phyloP scores from a whole-genome alignment of 2,113 vertebrate species.

The Tychaedon coryphoeus region DNA sequence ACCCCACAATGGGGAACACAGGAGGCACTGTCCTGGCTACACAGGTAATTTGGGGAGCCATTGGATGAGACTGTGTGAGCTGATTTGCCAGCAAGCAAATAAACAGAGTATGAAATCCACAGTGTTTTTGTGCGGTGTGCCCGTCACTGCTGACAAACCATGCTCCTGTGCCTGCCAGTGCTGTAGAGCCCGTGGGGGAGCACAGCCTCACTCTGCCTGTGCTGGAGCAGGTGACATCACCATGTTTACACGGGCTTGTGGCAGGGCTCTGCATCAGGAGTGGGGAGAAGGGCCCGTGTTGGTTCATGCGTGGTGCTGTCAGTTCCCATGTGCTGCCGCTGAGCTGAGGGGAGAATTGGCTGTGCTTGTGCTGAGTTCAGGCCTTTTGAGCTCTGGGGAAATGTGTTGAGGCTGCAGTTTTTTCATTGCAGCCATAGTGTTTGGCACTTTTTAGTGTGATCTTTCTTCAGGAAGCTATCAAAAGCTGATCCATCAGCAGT shows the following conservation, averaged over 20 bases:
- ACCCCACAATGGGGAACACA: accelerated
- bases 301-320: slow-evolving; percentile 62
- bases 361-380: slow-evolving; percentile 85
- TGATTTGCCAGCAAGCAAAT: background rate
- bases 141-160: background rate
- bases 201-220: background rate
- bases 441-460: slow-evolving; percentile 82
- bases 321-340: slow-evolving; percentile 31
- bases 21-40: background rate
- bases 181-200: background rate
- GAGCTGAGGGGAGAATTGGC: slow-evolving; percentile 56
- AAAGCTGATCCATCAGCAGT: slow-evolving; percentile 80
- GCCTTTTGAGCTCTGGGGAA: slow-evolving; percentile 71
- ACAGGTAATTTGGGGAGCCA: accelerated
- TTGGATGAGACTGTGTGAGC: background rate
- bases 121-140: accelerated
- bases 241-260: slow-evolving; percentile 50
- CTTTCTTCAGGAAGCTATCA: slow-evolving; percentile 75
- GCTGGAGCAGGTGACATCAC: background rate
- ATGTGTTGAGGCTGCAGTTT: slow-evolving; percentile 91
- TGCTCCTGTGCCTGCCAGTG: accelerated
- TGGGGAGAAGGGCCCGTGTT: slow-evolving; percentile 54
- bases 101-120: background rate
- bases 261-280: slow-evolving; percentile 18
- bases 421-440: slow-evolving; percentile 50